Percentiles rank a stretch among this genome's conserved stretches.
These are phyloP conservation scores for Ashinkailepas kermadecensis DNA, from an alignment of 2,888 invertebrate species.

Conservation along the genomic window DNA sequence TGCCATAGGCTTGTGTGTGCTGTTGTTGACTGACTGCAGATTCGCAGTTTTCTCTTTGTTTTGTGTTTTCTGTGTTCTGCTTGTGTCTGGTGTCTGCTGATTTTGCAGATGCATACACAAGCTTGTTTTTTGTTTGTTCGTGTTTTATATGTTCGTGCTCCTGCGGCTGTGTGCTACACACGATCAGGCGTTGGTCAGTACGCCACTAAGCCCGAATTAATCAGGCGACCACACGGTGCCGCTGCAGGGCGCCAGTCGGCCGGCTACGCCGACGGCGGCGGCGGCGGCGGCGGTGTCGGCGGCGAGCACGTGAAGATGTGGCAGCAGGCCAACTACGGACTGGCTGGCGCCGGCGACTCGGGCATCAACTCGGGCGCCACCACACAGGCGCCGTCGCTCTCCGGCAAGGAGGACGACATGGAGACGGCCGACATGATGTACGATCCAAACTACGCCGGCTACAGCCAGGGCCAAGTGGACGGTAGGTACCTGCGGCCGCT, in stretches of 20 bases:
- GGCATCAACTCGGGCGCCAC: slow-evolving; percentile 93
- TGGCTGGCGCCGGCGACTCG: slow-evolving; percentile 60
- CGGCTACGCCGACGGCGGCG: background rate
- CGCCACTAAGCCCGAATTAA: too few species aligned
- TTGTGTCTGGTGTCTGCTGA: background rate
- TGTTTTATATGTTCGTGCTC: background rate
- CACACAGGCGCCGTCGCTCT: slow-evolving; percentile 87
- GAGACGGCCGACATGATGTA: slow-evolving; percentile 55
- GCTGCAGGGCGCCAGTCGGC: background rate
- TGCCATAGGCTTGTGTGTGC: too few species aligned
- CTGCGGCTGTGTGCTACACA: background rate
- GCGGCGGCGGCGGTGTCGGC: background rate
- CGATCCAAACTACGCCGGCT: slow-evolving; percentile 44
- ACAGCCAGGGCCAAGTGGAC: slow-evolving; percentile 91
- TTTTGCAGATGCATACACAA: background rate
- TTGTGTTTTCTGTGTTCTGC: background rate
- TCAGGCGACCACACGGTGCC: background rate
- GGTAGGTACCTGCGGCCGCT: slow-evolving; percentile 48
- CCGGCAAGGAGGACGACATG: slow-evolving; percentile 89
- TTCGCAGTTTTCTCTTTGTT: background rate
- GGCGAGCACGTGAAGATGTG: slow-evolving; percentile 44
- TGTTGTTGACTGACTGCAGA: too few species aligned
- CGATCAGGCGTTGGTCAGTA: too few species aligned
- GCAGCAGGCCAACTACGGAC: slow-evolving; percentile 45
- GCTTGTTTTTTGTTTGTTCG: background rate